A percentile compares a stretch with the other conserved stretches of the same genome.
Evolutionary conservation across 2,888 invertebrate genomes (phyloP).

Genomic region (Ectropis crepuscularia): DNA sequence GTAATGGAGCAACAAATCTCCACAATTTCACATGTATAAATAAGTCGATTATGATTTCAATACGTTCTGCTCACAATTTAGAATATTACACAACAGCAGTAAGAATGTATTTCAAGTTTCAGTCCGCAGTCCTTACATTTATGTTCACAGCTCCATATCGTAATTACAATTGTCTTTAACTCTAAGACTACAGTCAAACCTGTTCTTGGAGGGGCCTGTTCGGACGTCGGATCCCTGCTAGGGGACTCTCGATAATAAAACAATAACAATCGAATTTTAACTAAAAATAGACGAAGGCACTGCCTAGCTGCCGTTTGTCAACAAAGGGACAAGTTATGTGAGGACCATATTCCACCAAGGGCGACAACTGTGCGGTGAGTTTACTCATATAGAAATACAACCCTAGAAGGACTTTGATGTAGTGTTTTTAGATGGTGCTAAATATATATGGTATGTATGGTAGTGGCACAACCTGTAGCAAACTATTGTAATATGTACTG

Average conservation of each 20-base stretch:
- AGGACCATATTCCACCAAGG: slow-evolving; percentile 7
- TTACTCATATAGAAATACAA: background rate
- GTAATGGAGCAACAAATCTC: no score
- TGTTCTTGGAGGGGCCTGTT: slow-evolving; percentile 58
- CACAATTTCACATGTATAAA: no score
- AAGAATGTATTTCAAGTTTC: no score
- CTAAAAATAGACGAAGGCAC: slow-evolving; percentile 47
- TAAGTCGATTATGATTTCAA: no score
- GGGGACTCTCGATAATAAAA: slow-evolving; percentile 48
- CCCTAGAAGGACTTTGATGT: no score
- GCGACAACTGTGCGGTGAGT: background rate
- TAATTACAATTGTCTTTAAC: slow-evolving; percentile 14
- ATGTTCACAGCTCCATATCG: background rate
- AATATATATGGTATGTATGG: no score
- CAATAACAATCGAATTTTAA: slow-evolving; percentile 58
- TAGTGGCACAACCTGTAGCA: no score
- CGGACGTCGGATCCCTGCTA: slow-evolving; percentile 44
- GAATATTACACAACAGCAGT: no score
- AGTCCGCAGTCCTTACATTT: no score
- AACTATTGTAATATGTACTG: no score
- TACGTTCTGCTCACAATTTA: no score
- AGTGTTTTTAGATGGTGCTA: no score
- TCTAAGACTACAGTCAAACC: slow-evolving; percentile 65
- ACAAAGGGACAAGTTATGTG: slow-evolving; percentile 32
- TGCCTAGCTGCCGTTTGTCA: slow-evolving; percentile 35